Conservation (phyloP, 2,113 vertebrate species). For the Stegostoma tigrinum region DNA sequence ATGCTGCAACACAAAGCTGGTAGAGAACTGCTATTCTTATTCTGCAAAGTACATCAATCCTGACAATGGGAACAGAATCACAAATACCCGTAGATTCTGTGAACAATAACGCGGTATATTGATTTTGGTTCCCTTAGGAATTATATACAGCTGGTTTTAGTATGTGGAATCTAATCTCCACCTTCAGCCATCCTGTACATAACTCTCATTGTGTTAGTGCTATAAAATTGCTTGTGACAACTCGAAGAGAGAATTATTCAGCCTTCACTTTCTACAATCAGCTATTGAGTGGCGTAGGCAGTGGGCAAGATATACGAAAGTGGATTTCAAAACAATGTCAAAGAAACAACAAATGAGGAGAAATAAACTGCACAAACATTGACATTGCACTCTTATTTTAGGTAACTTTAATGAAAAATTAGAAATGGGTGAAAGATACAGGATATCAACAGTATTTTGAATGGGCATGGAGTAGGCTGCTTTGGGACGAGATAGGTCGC, state of each 20-base stretch:
- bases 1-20: background rate
- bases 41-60: background rate
- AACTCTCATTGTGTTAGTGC: background rate
- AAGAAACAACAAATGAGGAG: background rate
- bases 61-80: background rate
- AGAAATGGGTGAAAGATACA: background rate
- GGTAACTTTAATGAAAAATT: background rate
- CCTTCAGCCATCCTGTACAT: background rate
- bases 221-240: conserved; percentile 1
- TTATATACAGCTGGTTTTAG: background rate
- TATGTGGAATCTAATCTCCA: background rate
- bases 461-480: too few species aligned
- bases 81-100: background rate
- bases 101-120: background rate
- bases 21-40: background rate
- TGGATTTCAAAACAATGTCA: background rate
- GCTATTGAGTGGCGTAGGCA: background rate
- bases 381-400: background rate
- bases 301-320: background rate
- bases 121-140: background rate
- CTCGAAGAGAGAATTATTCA: background rate
- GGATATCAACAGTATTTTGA: background rate
- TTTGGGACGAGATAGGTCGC: background rate
- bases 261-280: background rate
- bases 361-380: background rate